Evolutionary conservation across 2,888 invertebrate genomes (phyloP).

Genomic region (Cataglyphis albicans): DNA sequence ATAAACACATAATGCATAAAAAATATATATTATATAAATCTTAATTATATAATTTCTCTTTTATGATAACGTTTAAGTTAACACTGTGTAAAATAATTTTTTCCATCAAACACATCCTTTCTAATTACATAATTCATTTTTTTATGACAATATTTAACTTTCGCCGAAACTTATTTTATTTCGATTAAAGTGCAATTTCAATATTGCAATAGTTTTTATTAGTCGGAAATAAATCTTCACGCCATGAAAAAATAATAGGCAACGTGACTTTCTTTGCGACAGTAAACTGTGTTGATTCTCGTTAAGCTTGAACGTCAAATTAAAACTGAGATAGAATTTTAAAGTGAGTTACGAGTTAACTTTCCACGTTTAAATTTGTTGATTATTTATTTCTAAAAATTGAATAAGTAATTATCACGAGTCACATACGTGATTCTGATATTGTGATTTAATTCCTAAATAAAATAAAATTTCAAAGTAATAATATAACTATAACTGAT

Average conservation of each 20-base stretch:
- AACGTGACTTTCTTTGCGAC: background rate
- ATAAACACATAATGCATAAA: background rate
- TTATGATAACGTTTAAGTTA: background rate
- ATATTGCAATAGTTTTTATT: background rate
- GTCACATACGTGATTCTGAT: background rate
- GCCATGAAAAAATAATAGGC: background rate
- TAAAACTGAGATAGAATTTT: background rate
- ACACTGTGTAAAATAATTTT: background rate
- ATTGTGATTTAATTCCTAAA: background rate
- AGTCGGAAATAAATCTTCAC: background rate
- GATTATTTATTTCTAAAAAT: background rate
- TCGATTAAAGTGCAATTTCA: background rate
- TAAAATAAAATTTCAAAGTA: background rate
- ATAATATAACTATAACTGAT: background rate
- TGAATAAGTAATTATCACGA: background rate
- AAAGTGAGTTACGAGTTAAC: background rate
- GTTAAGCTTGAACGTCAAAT: background rate
- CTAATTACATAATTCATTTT: slow-evolving; percentile 3
- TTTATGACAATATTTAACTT: background rate
- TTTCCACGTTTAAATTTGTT: background rate
- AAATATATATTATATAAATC: background rate
- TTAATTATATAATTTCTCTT: background rate
- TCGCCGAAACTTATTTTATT: background rate
- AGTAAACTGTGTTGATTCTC: background rate
- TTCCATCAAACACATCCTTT: background rate